Percentiles rank a stretch among this genome's conserved stretches.
Evolutionary conservation across 1,140 invertebrate species (phyloP).

Genomic region (Sinonovacula constricta): DNA sequence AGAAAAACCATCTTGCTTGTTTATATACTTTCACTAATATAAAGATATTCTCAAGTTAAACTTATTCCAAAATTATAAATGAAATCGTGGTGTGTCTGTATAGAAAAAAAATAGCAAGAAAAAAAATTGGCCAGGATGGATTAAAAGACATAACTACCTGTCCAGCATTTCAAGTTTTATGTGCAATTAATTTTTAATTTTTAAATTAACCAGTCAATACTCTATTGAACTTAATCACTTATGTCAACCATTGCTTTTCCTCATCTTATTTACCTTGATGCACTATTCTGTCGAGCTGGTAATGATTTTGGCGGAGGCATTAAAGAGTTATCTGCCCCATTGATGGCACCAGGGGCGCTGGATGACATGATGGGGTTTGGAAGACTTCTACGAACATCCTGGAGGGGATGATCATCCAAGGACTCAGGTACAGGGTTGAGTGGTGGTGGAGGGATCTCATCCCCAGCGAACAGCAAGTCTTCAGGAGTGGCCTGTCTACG

Average conservation of each 20-base stretch:
- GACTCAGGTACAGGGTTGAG: slow-evolving; percentile 58
- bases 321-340: slow-evolving; percentile 34
- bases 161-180: too few species aligned
- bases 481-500: slow-evolving; percentile 83
- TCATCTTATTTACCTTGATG: slow-evolving; percentile 10
- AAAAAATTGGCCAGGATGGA: neutral
- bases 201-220: too few species aligned
- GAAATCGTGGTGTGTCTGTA: neutral
- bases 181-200: too few species aligned
- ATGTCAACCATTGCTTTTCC: neutral
- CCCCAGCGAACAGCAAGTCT: slow-evolving; percentile 84
- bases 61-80: too few species aligned
- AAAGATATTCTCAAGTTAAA: too few species aligned
- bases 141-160: neutral
- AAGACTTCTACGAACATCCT: neutral
- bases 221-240: too few species aligned
- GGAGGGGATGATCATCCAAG: slow-evolving; percentile 54
- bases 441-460: slow-evolving; percentile 7
- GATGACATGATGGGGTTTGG: slow-evolving; percentile 1
- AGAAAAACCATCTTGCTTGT: too few species aligned
- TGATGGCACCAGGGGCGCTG: slow-evolving; percentile 4
- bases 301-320: slow-evolving; percentile 66
- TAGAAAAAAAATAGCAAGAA: neutral
- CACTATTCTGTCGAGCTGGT: slow-evolving; percentile 27
- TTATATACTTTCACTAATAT: too few species aligned